These are phyloP conservation scores for Luffia ferchaultella DNA, from an alignment of 2,888 invertebrate species.

Conservation along the genomic window DNA sequence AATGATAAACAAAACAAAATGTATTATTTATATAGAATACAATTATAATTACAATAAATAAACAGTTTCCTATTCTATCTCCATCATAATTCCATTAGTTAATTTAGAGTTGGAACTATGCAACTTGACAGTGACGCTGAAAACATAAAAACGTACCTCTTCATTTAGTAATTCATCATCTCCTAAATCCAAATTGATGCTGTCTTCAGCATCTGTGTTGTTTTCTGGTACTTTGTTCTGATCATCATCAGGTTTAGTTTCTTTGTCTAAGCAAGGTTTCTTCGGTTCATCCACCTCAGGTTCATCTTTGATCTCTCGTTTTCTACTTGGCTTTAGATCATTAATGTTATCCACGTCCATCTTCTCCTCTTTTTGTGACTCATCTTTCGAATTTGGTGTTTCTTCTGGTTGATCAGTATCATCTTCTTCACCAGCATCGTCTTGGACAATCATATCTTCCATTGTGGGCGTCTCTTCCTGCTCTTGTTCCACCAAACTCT, in stretches of 20 bases:
- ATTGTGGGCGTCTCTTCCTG: conserved; percentile 43
- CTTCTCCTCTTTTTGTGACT: conserved; percentile 23
- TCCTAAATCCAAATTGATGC: conserved; percentile 81
- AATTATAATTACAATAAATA: conserved; percentile 13
- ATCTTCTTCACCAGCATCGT: conserved; percentile 52
- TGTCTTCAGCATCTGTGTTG: conserved; percentile 78
- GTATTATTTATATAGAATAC: conserved; percentile 17
- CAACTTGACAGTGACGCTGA: conserved; percentile 45
- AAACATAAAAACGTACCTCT: conserved; percentile 72
- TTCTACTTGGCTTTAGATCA: conserved; percentile 32
- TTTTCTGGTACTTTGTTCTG: conserved; percentile 55
- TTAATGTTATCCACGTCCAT: conserved; percentile 37
- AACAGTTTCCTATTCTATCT: conserved; percentile 32
- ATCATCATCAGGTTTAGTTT: conserved; percentile 38
- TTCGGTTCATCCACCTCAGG: conserved; percentile 37
- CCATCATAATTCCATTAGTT: conserved; percentile 42
- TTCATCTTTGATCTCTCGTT: conserved; percentile 44
- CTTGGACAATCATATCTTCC: conserved; percentile 60
- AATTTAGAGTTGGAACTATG: conserved; percentile 27
- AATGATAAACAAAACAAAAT: conserved; percentile 15
- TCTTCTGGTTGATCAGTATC: conserved; percentile 21
- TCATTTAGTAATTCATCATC: conserved; percentile 84
- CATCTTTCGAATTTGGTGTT: conserved; percentile 7
- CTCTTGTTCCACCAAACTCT: conserved; percentile 43
- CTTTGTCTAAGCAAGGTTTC: conserved; percentile 46